Percentiles rank a stretch among this genome's conserved stretches.
Conservation (phyloP, 2,888 invertebrate species). For the Myathropa florea region DNA sequence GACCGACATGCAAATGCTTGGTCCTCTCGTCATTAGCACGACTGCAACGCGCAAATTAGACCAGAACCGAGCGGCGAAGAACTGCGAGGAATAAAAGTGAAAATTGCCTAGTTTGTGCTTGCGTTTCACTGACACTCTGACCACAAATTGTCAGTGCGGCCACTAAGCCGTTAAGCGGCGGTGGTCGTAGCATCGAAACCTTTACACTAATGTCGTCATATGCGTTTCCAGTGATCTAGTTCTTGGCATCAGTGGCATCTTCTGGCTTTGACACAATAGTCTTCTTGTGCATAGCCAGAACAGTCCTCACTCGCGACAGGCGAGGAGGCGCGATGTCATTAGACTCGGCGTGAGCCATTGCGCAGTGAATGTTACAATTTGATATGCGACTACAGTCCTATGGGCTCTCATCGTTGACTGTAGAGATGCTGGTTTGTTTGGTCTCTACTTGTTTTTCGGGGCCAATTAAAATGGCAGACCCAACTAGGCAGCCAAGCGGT, state of each 20-base stretch:
- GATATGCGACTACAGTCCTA: constrained; percentile 38
- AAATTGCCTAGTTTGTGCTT: constrained; percentile 17
- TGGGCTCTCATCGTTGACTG: constrained; percentile 19
- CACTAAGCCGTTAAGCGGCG: not conserved
- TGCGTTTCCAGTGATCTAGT: constrained; percentile 46
- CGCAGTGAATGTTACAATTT: constrained; percentile 42
- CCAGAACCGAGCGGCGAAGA: constrained; percentile 13
- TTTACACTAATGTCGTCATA: constrained; percentile 46
- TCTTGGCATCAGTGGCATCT: constrained; percentile 39
- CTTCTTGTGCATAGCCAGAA: constrained; percentile 35
- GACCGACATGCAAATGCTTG: constrained; percentile 33
- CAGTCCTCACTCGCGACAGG: constrained; percentile 15
- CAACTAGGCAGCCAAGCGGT: constrained; percentile 57
- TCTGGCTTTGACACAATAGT: constrained; percentile 53
- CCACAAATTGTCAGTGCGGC: constrained; percentile 39
- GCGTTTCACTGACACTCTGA: constrained; percentile 36
- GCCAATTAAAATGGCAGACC: constrained; percentile 54
- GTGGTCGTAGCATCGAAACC: constrained; percentile 1
- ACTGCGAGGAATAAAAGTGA: constrained; percentile 49
- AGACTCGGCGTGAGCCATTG: constrained; percentile 34
- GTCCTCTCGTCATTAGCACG: constrained; percentile 17
- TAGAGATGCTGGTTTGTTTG: not conserved
- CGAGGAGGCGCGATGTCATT: constrained; percentile 47
- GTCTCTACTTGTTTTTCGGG: constrained; percentile 12
- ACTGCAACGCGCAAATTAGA: constrained; percentile 24